These are phyloP conservation scores for Campylomormyrus tamandua DNA, from an alignment of 2,113 vertebrate genomes.

Conservation along the genomic window DNA sequence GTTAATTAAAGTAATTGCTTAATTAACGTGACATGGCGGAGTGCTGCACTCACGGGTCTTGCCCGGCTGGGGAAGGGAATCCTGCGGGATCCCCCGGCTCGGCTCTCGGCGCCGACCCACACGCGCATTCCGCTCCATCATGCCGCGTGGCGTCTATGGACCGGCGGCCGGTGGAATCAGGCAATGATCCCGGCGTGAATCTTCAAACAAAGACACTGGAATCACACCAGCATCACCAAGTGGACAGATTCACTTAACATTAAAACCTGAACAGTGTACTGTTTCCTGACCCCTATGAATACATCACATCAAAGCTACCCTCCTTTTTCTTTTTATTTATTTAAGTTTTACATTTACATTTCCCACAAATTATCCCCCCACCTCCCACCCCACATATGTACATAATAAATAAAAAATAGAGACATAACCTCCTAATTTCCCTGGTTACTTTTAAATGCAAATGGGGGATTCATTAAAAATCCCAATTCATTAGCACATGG, in stretches of 20 bases:
- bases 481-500: conserved; percentile 60
- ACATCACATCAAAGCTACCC: background rate
- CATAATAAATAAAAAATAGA: conserved; percentile 51
- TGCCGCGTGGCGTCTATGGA: background rate
- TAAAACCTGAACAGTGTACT: background rate
- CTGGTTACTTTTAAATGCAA: conserved; percentile 66
- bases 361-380: conserved; percentile 30
- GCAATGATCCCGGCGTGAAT: background rate
- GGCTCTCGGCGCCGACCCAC: background rate
- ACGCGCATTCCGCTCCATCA: background rate
- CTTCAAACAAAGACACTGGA: background rate
- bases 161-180: background rate
- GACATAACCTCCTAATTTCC: conserved; percentile 48
- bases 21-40: background rate
- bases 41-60: background rate
- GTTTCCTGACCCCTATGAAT: background rate
- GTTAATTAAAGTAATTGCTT: conserved; percentile 4
- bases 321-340: background rate
- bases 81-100: background rate
- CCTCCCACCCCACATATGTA: conserved; percentile 43
- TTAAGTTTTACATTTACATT: conserved; percentile 1
- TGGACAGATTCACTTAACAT: background rate
- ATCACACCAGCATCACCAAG: background rate
- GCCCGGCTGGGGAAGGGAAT: background rate
- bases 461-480: conserved; percentile 62